Evolutionary conservation across 2,888 invertebrate species (phyloP).

Genomic region (Dryomyza anilis): DNA sequence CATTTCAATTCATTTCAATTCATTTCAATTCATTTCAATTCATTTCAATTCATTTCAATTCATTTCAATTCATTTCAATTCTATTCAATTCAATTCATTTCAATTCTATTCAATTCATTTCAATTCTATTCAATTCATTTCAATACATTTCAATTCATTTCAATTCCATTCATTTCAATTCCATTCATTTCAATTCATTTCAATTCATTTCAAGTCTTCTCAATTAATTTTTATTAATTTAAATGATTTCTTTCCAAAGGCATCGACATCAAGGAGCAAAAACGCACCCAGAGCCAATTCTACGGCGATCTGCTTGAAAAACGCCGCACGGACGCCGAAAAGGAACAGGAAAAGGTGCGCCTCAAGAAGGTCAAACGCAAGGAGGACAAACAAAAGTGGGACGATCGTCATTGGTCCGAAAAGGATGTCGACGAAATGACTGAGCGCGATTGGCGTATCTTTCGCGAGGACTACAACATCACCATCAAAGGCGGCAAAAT

Average conservation of each 20-base stretch:
- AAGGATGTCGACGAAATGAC: slow-evolving; percentile 95
- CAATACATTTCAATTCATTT: no score
- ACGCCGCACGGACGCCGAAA: slow-evolving; percentile 93
- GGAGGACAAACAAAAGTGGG: slow-evolving; percentile 98
- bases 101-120: no score
- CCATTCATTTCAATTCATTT: no score
- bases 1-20: no score
- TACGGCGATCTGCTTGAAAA: slow-evolving; percentile 95
- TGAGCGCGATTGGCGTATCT: slow-evolving; percentile 99
- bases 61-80: no score
- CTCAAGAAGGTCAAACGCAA: slow-evolving; percentile 90
- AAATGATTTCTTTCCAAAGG: slow-evolving; percentile 65
- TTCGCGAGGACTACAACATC: slow-evolving; percentile 98
- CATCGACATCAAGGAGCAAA: slow-evolving; percentile 95
- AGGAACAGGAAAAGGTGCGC: slow-evolving; percentile 92
- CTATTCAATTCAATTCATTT: no score
- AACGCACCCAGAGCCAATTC: slow-evolving; percentile 94
- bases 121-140: no score
- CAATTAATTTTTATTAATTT: background rate
- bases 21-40: no score
- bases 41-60: no score
- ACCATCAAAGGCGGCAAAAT: slow-evolving; percentile 97
- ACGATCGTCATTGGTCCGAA: slow-evolving; percentile 98
- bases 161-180: no score
- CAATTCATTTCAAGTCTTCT: background rate